Evolutionary conservation across 2,797 vertebrate genomes (phyloP).

Genomic region (Pseudotriccus pelzelni): DNA sequence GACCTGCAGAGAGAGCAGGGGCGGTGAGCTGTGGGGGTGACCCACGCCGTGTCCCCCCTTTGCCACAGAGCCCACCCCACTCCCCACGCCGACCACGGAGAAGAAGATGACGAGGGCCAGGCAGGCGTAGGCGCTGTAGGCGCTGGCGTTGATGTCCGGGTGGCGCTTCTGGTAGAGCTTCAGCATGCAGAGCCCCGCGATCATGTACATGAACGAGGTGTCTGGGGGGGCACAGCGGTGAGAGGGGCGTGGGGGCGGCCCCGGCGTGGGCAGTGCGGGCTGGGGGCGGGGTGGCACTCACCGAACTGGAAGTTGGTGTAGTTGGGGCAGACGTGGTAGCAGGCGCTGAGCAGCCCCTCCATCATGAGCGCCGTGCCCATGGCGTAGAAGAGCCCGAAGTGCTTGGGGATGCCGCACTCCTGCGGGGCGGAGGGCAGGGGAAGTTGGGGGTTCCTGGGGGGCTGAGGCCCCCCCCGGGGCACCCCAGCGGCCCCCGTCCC

Average conservation of each 20-base stretch:
- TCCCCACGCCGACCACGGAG: conserved; percentile 94
- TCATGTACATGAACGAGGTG: conserved; percentile 99
- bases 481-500: fast-evolving
- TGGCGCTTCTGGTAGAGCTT: conserved; percentile 98
- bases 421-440: not conserved
- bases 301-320: conserved; percentile 99
- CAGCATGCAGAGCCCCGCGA: conserved; percentile 95
- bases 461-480: fast-evolving
- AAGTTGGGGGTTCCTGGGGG: fast-evolving
- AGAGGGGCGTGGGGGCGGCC: fast-evolving
- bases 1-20: conserved; percentile 72
- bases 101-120: conserved; percentile 96
- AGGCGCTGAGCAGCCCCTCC: conserved; percentile 96
- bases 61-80: not conserved
- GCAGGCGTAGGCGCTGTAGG: conserved; percentile 95
- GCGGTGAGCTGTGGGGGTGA: not conserved
- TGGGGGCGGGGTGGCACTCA: conserved; percentile 47
- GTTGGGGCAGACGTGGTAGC: conserved; percentile 98
- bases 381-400: conserved; percentile 95
- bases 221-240: conserved; percentile 68
- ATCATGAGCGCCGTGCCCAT: conserved; percentile 99
- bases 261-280: fast-evolving
- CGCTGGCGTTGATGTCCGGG: conserved; percentile 96
- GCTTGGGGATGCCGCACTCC: conserved; percentile 97
- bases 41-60: not conserved